Conservation (phyloP, 2,888 invertebrate genomes). For the Eupsilia transversa region DNA sequence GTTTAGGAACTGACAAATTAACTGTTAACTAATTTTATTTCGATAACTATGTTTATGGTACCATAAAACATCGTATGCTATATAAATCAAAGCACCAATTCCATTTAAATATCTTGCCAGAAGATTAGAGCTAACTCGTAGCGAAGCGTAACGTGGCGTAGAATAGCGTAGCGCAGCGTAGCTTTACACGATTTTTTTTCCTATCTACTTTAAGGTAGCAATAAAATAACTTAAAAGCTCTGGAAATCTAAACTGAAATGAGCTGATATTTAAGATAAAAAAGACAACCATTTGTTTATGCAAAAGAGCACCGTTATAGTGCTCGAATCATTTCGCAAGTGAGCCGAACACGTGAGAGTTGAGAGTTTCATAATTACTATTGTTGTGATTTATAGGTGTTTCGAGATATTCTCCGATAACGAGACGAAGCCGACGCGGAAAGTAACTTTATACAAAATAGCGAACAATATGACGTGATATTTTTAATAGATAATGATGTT, state of each 20-base stretch:
- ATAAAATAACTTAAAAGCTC: neutral
- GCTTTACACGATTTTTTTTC: neutral
- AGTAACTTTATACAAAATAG: conserved; percentile 89
- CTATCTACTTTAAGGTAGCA: conserved; percentile 1
- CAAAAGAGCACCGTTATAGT: conserved; percentile 61
- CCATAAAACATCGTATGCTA: conserved; percentile 8
- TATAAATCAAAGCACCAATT: conserved; percentile 9
- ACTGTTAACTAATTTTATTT: conserved; percentile 15
- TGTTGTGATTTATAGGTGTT: conserved; percentile 87
- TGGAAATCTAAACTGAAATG: conserved; percentile 1
- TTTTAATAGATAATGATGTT: conserved; percentile 90
- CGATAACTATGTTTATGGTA: conserved; percentile 14
- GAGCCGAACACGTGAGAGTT: conserved; percentile 67
- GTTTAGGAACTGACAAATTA: conserved; percentile 23
- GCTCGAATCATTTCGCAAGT: conserved; percentile 70
- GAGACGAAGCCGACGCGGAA: conserved; percentile 78
- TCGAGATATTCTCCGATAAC: conserved; percentile 82
- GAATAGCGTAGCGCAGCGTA: neutral
- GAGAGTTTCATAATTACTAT: conserved; percentile 84
- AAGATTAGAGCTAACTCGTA: conserved; percentile 1
- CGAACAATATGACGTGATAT: conserved; percentile 90
- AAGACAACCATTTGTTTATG: conserved; percentile 64
- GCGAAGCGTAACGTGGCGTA: neutral
- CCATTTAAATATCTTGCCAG: conserved; percentile 4
- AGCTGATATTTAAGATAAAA: conserved; percentile 19